Evolutionary conservation across 92 coral and sea anemone species (phyloP), one percentile per base, ranked within the genome.

Genomic region (Phenganax marumi): DNA sequence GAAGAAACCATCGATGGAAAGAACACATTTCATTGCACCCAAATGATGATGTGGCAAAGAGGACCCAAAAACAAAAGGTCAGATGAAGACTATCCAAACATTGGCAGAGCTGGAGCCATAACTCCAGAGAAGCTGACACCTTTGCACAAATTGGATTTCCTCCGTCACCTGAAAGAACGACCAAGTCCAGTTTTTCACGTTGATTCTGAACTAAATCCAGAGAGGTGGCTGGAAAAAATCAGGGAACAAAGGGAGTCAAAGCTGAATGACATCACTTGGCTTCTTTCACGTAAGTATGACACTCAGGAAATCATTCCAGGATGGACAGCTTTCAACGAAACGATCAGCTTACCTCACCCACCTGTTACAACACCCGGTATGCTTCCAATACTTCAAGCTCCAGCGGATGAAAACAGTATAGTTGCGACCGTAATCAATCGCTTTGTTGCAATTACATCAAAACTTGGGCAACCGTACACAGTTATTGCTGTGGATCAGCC

Each of bases 11-110:
- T 81, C 43, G 85, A 70, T 50, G 79, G 85, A 8, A 68, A 81
- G 48, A 81, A 69, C 51, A 87, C 85, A 70, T 78, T 87, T 70
- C 87, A 84, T 21, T 76, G 85, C 52, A 87, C 87, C 16, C 90
- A 84, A 52, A 52, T 22, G 60, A 76, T 81, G 61, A 73, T 52
- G 21, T 76, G 86, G 87, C 84, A 82, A 76, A 50, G 85, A 78
- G 87, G 87, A 23, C 90, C 87, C 55, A 68, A 21, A 7, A 72
- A 49, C 11, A 2, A 72, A 50, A 18, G 25, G 21, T 17, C 75
- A 2, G 53, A 7, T 8, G 12, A 26, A 16, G 75, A 26, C 6
- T n/a, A 18, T n/a, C n/a, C 75, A 69, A 68, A 16, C 22, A 69
- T 69, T 4, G 75, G 75, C 22, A 33, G 75, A 17, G 75, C 75